Evolutionary conservation across 2,888 invertebrate species (phyloP), one percentile per base, ranked within the genome.

Genomic region (Auanema freiburgensis): DNA sequence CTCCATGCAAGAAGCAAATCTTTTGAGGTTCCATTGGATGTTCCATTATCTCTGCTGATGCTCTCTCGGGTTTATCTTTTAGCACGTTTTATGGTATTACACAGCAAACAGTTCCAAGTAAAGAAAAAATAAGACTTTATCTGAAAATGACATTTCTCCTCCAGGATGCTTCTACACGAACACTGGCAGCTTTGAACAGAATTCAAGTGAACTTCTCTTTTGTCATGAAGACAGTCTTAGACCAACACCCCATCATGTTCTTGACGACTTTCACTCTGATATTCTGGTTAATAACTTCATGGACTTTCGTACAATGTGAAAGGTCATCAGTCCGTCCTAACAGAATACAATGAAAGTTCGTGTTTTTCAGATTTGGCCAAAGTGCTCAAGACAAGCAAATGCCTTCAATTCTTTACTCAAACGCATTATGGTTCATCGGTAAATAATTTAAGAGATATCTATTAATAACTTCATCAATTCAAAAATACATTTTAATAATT

Each of bases 191-290:
- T 0, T 63, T 83, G 59, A 85, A 85, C 63, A 65, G 81, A n/a
- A 96, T 98, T 86, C 95, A 76, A 89, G 97, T 98, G 89, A 87
- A 88, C 80, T 97, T 96, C 86, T 91, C 87, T 66, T 96, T 92
- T 87, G 94, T 95, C 83, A 89, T 95, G 85, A 95, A 95, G 88
- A 98, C 98, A 70, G 89, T 98, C 79, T 97, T 98, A 95, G 98
- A 97, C 85, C 97, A 98, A 86, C 97, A 96, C 86, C 98, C 98
- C 59, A 87, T 97, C 90, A 86, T 96, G 90, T 96, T 98, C 80
- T 89, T 99, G 81, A 89, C 98, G 83, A 95, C 96, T 78, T 97
- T 98, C 88, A 97, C 98, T 92, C 92, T 99, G 78, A 94, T 95
- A 14, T 88, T 98, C 74, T 99, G 98, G 98, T 94, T 99, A 85